A percentile compares a stretch with the other conserved stretches of the same genome.
phyloP scores from a whole-genome alignment of 2,888 invertebrate species.

The Tupiocoris notatus region DNA sequence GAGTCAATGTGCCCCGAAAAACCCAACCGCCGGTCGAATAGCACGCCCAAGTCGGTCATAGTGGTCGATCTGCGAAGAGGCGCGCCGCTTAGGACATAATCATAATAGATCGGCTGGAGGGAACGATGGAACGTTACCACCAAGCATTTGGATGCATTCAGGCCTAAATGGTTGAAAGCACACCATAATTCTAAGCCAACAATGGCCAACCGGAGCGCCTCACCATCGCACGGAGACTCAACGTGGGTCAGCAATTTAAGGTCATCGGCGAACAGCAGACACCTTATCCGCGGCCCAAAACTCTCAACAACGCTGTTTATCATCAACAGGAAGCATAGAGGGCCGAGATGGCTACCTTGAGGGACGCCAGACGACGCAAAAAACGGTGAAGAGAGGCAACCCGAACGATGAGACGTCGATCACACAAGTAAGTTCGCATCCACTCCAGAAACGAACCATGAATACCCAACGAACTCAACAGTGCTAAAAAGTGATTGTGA shows the following conservation, averaged over 20 bases:
- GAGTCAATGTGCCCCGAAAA: too few relatives aligned
- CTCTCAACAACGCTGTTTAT: conserved; percentile 10
- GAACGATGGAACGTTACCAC: too few relatives aligned
- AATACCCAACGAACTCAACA: not conserved
- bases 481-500: not conserved
- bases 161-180: not conserved
- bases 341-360: too few relatives aligned
- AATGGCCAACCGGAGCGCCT: not conserved
- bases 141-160: too few relatives aligned
- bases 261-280: not conserved
- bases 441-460: not conserved
- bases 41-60: too few relatives aligned
- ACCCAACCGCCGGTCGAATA: too few relatives aligned
- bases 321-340: too few relatives aligned
- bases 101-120: too few relatives aligned
- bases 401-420: not conserved
- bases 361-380: not conserved
- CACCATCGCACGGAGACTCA: not conserved
- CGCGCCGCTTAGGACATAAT: too few relatives aligned
- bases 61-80: too few relatives aligned
- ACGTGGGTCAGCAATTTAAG: not conserved
- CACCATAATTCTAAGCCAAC: not conserved
- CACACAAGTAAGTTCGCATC: not conserved
- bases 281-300: not conserved
- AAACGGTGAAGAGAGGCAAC: not conserved